Percentiles rank a stretch among this genome's conserved stretches.
Conservation (phyloP, 2,113 vertebrate species). For the Crypturellus undulatus region DNA sequence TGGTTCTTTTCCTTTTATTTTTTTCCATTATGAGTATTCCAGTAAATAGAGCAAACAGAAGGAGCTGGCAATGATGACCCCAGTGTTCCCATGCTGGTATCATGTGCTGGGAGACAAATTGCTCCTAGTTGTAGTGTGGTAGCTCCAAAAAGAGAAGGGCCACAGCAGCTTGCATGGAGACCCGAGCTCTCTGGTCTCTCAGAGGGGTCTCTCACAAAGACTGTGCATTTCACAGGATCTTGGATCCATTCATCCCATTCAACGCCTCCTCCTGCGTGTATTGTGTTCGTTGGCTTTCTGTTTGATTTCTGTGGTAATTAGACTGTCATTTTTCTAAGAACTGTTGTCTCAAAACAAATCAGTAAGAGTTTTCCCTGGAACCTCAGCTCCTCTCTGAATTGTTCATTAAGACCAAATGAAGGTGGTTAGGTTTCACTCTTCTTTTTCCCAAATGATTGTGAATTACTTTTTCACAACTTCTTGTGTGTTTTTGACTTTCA, state of each 20-base stretch:
- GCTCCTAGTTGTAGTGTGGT: not conserved
- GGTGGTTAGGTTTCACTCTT: not conserved
- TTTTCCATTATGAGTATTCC: not conserved
- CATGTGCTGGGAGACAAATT: not conserved
- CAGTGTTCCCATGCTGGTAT: not conserved
- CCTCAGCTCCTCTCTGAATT: not conserved
- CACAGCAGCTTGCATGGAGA: not conserved
- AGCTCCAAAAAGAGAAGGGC: not conserved
- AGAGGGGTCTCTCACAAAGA: not conserved
- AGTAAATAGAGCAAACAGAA: not conserved
- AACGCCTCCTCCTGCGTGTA: not conserved
- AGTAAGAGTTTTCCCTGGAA: not conserved
- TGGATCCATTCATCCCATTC: not conserved
- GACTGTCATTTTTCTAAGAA: not conserved
- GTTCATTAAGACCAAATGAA: not conserved
- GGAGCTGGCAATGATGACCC: not conserved
- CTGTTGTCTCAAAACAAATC: not conserved
- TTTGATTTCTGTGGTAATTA: not conserved
- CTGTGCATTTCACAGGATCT: not conserved
- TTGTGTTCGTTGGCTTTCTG: not conserved
- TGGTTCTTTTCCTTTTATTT: not conserved
- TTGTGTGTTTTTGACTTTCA: not conserved
- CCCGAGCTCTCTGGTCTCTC: not conserved
- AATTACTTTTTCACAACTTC: not conserved
- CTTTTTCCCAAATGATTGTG: not conserved